Percentiles rank a stretch among this genome's conserved stretches.
Evolutionary conservation across 2,888 invertebrate genomes (phyloP).

Genomic region (Coenonympha arcania): DNA sequence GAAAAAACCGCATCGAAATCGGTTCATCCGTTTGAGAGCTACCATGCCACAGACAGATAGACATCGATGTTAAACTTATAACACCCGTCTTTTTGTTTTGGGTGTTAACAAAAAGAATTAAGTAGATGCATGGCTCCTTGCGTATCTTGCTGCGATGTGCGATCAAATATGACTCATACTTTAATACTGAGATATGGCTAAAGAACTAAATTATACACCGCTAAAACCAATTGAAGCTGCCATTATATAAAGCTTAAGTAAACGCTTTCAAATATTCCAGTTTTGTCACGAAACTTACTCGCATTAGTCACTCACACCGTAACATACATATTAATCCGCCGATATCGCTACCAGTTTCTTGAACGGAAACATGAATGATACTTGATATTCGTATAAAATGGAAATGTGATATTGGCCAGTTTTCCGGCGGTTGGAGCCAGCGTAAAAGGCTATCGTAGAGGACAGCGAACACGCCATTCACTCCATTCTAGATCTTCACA

Average conservation of each 20-base stretch:
- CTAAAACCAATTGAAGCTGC: neutral
- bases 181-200: conserved; percentile 3
- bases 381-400: conserved; percentile 35
- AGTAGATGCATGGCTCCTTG: too few species aligned
- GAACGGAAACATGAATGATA: conserved; percentile 27
- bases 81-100: too few species aligned
- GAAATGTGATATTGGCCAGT: conserved; percentile 39
- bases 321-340: conserved; percentile 1
- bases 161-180: conserved; percentile 10
- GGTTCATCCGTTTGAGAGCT: too few species aligned
- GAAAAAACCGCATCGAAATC: too few species aligned
- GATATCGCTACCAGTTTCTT: conserved; percentile 24
- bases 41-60: too few species aligned
- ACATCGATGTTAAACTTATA: too few species aligned
- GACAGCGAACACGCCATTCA: conserved; percentile 53
- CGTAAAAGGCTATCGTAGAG: conserved; percentile 33
- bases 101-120: too few species aligned
- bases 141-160: too few species aligned
- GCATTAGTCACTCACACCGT: neutral
- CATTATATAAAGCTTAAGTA: neutral
- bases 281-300: neutral
- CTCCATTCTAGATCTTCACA: conserved; percentile 63
- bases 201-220: neutral
- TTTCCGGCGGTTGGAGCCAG: conserved; percentile 37
- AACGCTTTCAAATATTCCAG: conserved; percentile 2